Evolutionary conservation across 1,140 invertebrate genomes (phyloP).

Genomic region (Notospermus geniculatus): DNA sequence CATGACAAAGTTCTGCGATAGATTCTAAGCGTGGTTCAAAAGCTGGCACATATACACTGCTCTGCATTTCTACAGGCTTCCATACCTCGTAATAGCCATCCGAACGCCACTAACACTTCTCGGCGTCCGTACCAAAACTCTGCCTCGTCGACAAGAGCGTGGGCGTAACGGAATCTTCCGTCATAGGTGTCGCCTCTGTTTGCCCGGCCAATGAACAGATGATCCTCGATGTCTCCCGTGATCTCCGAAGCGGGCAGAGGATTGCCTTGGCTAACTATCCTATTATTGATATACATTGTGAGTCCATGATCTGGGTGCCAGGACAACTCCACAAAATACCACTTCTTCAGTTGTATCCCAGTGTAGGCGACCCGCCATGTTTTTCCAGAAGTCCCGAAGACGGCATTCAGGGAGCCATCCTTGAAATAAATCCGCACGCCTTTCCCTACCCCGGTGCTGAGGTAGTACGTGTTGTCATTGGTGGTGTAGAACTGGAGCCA

Average conservation of each 20-base stretch:
- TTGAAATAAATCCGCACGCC: constrained; percentile 36
- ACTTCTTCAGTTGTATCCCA: constrained; percentile 24
- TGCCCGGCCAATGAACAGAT: constrained; percentile 22
- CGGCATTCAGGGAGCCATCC: constrained; percentile 37
- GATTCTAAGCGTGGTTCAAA: too few species aligned
- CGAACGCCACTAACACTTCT: constrained; percentile 46
- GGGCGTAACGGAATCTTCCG: constrained; percentile 28
- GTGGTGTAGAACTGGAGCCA: constrained; percentile 37
- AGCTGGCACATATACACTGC: too few species aligned
- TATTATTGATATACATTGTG: constrained; percentile 37
- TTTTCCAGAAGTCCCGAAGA: constrained; percentile 24
- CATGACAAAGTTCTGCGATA: too few species aligned
- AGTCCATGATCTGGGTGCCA: constrained; percentile 45
- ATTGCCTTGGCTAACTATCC: constrained; percentile 19
- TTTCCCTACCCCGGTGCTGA: constrained; percentile 13
- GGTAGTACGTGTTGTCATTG: constrained; percentile 19
- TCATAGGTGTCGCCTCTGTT: constrained; percentile 25
- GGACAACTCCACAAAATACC: constrained; percentile 49
- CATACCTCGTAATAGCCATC: constrained; percentile 50
- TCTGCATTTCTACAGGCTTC: too few species aligned
- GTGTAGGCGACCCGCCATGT: constrained; percentile 6
- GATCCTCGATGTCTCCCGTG: neutral
- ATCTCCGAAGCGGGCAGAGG: neutral
- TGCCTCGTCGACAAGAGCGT: constrained; percentile 45
- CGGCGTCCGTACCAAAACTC: constrained; percentile 48